Percentiles rank a stretch among this genome's conserved stretches.
phyloP scores from a whole-genome alignment of 2,888 invertebrate species.

The Drosophila prostipennis region DNA sequence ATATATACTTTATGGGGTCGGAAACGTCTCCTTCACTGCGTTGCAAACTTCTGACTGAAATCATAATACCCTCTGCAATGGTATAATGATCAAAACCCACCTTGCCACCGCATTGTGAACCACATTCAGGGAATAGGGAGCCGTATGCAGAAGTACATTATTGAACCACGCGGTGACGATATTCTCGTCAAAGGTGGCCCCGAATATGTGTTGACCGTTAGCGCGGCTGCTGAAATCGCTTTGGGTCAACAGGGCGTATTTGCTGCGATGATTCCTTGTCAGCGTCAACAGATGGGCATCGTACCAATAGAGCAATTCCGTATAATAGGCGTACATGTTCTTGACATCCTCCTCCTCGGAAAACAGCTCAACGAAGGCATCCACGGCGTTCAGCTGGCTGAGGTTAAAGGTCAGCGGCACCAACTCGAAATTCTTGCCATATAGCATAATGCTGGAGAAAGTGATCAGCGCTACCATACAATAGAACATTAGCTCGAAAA shows the following conservation, averaged over 20 bases:
- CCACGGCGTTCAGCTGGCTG: slow-evolving; percentile 34
- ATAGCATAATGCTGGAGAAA: slow-evolving; percentile 47
- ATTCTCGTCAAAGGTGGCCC: slow-evolving; percentile 45
- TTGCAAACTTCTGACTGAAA: too few species aligned
- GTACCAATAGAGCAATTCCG: slow-evolving; percentile 63
- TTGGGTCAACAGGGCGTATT: slow-evolving; percentile 34
- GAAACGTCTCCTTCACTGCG: too few species aligned
- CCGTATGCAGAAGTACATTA: slow-evolving; percentile 63
- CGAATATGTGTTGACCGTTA: slow-evolving; percentile 55
- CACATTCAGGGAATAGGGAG: slow-evolving; percentile 61
- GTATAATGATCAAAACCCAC: slow-evolving; percentile 37
- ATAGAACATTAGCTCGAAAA: slow-evolving; percentile 31
- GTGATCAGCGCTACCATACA: slow-evolving; percentile 18
- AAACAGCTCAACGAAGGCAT: slow-evolving; percentile 54
- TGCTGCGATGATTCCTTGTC: neutral
- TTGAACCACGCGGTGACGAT: slow-evolving; percentile 68
- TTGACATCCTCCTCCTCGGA: neutral
- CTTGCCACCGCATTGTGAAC: slow-evolving; percentile 66
- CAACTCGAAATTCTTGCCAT: slow-evolving; percentile 46
- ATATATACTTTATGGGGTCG: too few species aligned
- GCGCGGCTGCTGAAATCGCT: slow-evolving; percentile 28
- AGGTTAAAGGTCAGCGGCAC: slow-evolving; percentile 53
- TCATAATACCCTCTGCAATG: too few species aligned
- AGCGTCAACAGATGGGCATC: slow-evolving; percentile 46
- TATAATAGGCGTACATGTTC: slow-evolving; percentile 43